phyloP scores from a whole-genome alignment of 2,797 vertebrate genomes.

The Tokudaia muenninki region DNA sequence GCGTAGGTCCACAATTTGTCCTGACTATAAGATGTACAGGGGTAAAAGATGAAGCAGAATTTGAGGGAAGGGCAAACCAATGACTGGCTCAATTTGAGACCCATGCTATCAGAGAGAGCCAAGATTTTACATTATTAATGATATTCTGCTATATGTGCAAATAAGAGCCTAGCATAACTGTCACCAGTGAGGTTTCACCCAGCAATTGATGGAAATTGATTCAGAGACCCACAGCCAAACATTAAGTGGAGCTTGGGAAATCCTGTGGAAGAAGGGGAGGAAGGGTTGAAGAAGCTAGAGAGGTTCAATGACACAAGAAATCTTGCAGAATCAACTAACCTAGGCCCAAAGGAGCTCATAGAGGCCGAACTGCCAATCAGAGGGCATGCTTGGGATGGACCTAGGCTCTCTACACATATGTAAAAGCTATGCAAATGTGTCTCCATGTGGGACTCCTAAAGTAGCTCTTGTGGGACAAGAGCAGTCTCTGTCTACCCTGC shows the following conservation, averaged over 20 bases:
- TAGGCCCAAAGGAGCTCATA: neutral
- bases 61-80: neutral
- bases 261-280: neutral
- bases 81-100: neutral
- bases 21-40: neutral
- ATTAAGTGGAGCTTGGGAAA: neutral
- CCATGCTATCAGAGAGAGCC: neutral
- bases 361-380: neutral
- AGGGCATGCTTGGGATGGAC: neutral
- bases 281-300: neutral
- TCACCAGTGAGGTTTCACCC: neutral
- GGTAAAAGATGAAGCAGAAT: neutral
- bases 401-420: neutral
- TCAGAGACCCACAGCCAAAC: neutral
- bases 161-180: neutral
- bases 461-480: neutral
- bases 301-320: neutral
- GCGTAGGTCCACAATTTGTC: neutral
- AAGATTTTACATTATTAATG: neutral
- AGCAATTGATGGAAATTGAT: neutral
- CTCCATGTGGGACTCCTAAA: neutral
- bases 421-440: neutral
- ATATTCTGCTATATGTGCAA: neutral
- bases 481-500: neutral
- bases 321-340: neutral